These are phyloP conservation scores for Lutra lutra DNA, from an alignment of 2,797 vertebrate species.

Conservation along the genomic window DNA sequence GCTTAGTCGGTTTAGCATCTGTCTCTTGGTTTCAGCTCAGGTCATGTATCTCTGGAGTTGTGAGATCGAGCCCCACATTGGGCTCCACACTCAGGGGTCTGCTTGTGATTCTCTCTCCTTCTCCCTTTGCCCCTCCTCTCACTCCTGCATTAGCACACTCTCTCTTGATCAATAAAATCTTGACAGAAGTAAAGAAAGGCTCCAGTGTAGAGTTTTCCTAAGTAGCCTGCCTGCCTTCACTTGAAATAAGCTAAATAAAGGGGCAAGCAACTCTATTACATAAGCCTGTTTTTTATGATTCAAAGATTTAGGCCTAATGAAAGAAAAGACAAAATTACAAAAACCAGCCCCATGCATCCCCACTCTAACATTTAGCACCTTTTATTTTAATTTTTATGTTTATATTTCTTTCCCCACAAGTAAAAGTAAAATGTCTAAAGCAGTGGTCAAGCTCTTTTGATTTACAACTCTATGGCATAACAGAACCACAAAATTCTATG, in stretches of 20 bases:
- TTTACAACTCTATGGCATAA: background rate
- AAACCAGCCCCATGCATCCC: background rate
- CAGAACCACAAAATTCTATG: background rate
- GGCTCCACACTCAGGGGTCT: background rate
- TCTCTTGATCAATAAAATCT: background rate
- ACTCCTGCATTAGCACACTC: background rate
- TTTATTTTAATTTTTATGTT: background rate
- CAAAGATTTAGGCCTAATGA: background rate
- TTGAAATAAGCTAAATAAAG: constrained; percentile 1
- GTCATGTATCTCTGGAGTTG: background rate
- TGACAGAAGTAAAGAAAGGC: background rate
- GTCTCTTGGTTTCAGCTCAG: background rate
- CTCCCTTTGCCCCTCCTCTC: background rate
- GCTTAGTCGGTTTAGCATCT: background rate
- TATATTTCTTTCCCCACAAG: background rate
- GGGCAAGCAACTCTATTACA: background rate
- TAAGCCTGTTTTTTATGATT: background rate
- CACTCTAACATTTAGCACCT: background rate
- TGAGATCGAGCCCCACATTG: background rate
- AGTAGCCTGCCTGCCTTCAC: background rate
- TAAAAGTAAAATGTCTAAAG: background rate
- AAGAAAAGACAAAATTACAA: background rate
- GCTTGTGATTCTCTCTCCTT: background rate
- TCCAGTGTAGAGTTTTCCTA: background rate
- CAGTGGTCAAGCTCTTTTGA: background rate